These are phyloP conservation scores for Diphyllodes magnificus DNA, from an alignment of 2,113 vertebrate species.

Conservation along the genomic window DNA sequence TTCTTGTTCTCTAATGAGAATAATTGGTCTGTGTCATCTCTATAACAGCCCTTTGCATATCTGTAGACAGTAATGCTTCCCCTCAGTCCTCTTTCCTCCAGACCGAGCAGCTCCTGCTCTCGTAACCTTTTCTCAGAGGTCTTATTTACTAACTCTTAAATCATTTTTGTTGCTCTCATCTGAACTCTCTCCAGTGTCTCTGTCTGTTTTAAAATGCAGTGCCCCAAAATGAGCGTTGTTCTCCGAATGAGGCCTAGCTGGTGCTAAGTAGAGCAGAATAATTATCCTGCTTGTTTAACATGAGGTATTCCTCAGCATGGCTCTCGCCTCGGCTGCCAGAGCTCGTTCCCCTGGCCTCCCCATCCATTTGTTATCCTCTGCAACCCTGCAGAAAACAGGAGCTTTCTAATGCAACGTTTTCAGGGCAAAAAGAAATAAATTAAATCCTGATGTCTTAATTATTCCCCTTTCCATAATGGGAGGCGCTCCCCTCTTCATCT, in stretches of 20 bases:
- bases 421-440: neutral
- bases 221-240: conserved; percentile 23
- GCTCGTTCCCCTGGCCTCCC: conserved; percentile 4
- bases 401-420: neutral
- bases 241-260: neutral
- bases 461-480: neutral
- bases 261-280: conserved; percentile 60
- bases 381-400: neutral
- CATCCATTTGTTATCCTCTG: conserved; percentile 16
- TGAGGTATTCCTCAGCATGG: conserved; percentile 8
- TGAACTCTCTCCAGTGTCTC: conserved; percentile 44
- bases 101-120: conserved; percentile 1
- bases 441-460: neutral
- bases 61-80: conserved; percentile 55
- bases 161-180: conserved; percentile 55
- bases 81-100: conserved; percentile 58
- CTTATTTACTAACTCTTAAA: conserved; percentile 67
- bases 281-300: conserved; percentile 60
- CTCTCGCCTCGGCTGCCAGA: neutral
- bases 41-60: conserved; percentile 36
- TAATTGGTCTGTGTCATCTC: conserved; percentile 24
- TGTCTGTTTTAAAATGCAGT: conserved; percentile 30
- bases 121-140: conserved; percentile 52
- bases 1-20: conserved; percentile 57
- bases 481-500: neutral